A percentile compares a stretch with the other conserved stretches of the same genome.
These are phyloP conservation scores for Polydesmus complanatus DNA, from an alignment of 2,888 invertebrate species.

Conservation along the genomic window DNA sequence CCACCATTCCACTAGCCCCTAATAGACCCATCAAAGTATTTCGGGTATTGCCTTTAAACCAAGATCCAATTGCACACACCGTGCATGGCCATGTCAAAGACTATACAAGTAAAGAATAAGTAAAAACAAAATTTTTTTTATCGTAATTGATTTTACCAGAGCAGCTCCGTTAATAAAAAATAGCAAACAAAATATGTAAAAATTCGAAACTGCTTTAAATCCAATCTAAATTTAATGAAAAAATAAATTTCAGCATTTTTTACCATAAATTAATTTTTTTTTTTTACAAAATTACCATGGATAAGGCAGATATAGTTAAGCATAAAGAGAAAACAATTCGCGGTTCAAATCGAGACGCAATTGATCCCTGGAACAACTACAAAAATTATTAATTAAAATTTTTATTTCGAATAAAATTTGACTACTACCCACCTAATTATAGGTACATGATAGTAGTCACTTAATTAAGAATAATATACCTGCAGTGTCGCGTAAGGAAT, in stretches of 20 bases:
- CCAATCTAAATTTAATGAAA: slow-evolving; percentile 28
- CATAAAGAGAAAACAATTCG: slow-evolving; percentile 32
- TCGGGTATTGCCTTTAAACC: slow-evolving; percentile 33
- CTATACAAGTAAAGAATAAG: slow-evolving; percentile 22
- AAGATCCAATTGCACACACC: slow-evolving; percentile 33
- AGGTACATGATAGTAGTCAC: too few relatives aligned
- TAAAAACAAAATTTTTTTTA: too few relatives aligned
- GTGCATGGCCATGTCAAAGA: slow-evolving; percentile 38
- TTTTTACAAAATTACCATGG: slow-evolving; percentile 28
- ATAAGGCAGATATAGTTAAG: slow-evolving; percentile 31
- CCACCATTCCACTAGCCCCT: slow-evolving; percentile 37
- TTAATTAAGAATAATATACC: slow-evolving; percentile 21
- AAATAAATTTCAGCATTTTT: too few relatives aligned
- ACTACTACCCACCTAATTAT: too few relatives aligned
- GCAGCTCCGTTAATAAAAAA: slow-evolving; percentile 35
- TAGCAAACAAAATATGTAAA: slow-evolving; percentile 28
- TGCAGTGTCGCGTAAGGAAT: slow-evolving; percentile 36
- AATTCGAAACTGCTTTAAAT: slow-evolving; percentile 33
- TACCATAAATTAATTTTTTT: neutral
- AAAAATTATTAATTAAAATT: too few relatives aligned
- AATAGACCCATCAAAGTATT: slow-evolving; percentile 36
- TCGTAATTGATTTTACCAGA: slow-evolving; percentile 25
- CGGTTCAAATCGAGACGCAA: slow-evolving; percentile 34
- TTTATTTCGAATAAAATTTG: too few relatives aligned
- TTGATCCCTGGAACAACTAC: slow-evolving; percentile 33